Conservation (phyloP, 2,888 invertebrate genomes). For the Machimus rusticus region DNA sequence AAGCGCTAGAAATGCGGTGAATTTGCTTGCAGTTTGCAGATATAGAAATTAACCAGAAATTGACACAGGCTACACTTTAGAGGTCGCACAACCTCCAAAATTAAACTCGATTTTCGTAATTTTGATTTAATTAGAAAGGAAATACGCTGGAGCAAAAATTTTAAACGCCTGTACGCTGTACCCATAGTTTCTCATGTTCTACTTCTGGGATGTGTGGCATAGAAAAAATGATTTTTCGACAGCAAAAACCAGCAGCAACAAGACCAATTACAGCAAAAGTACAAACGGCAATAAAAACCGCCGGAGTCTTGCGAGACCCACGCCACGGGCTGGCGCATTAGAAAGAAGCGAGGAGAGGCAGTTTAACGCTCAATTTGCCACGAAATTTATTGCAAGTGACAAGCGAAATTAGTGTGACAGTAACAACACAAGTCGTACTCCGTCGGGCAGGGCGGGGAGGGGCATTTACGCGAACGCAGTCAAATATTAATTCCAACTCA, state of each 20-base stretch:
- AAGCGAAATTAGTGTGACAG: slow-evolving; percentile 43
- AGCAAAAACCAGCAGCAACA: not conserved
- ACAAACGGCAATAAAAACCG: slow-evolving; percentile 11
- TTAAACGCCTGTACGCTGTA: no score
- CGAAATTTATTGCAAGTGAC: slow-evolving; percentile 55
- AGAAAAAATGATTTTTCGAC: not conserved
- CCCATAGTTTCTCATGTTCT: not conserved
- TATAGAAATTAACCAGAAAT: no score
- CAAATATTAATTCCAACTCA: not conserved
- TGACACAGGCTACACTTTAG: no score
- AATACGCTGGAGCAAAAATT: no score
- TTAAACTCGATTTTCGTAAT: no score
- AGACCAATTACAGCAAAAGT: slow-evolving; percentile 14
- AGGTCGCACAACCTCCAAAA: no score
- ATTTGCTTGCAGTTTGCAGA: no score
- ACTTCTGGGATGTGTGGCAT: not conserved
- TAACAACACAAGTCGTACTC: slow-evolving; percentile 6
- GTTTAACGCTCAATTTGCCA: slow-evolving; percentile 56
- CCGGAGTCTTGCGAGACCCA: not conserved
- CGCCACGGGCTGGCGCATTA: not conserved
- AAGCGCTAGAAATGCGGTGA: no score
- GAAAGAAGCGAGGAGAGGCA: slow-evolving; percentile 12
- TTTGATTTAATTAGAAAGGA: no score
- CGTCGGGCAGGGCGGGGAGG: not conserved
- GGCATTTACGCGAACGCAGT: not conserved